Evolutionary conservation across 2,888 invertebrate species (phyloP), one percentile per base, ranked within the genome.

Genomic region (Drosophila antonietae): DNA sequence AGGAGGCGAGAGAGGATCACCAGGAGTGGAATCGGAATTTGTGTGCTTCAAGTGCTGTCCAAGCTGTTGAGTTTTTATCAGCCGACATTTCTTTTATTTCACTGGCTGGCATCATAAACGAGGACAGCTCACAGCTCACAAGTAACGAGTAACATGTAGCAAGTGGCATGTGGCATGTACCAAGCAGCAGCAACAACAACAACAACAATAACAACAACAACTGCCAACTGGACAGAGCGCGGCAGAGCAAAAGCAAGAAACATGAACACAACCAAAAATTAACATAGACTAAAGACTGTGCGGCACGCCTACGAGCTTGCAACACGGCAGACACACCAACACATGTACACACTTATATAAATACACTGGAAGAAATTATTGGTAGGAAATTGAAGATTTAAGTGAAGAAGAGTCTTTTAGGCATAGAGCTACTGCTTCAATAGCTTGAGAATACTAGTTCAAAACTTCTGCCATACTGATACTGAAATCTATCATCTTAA

Each of bases 221-320:
- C 55, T 28, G 43, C 33, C 43, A 44, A 15, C 44, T 56, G 55
- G 31, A 8, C 33, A 35, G 59, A 15, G 37, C 37, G 47, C 53
- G 47, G 44, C 41, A 51, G 43, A 23, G 35, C 23, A 20, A 62
- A 62, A 43, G 67, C 72, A 70, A 63, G 69, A 69, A 89, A 79
- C 89, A 84, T 72, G 84, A 69, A 64, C 89, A 80, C 75, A 80
- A 67, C 74, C 70, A 87, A 87, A 84, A 84, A 84, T 84, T 84
- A 84, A 79, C 84, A 84, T 89, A 87, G 87, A 74, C 73, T 83
- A 80, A 83, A 75, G 87, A 78, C 87, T 81, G 66, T 63, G 80
- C 33, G 68, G 61, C 70, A 82, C 81, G 88, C 83, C 81, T 81
- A 86, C 72, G 51, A 80, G 61, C 43, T 81, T 66, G 78, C 79